A percentile compares a stretch with the other conserved stretches of the same genome.
phyloP scores from a whole-genome alignment of 1,140 invertebrate species.

The Pogonomyrmex barbatus region DNA sequence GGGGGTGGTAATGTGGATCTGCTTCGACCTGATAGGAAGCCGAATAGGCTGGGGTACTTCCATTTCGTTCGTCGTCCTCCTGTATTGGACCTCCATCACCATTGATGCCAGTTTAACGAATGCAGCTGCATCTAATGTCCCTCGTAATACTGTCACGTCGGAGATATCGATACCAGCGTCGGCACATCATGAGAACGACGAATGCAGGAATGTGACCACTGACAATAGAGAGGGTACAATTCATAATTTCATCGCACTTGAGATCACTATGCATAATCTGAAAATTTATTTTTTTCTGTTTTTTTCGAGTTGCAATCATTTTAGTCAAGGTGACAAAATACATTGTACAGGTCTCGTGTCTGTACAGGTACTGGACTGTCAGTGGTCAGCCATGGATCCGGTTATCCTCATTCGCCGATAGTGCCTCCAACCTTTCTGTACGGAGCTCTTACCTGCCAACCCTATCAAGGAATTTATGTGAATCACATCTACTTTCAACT shows the following conservation, averaged over 20 bases:
- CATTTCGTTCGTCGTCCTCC: slow-evolving; percentile 79
- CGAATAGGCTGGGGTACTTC: slow-evolving; percentile 82
- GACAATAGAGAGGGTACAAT: slow-evolving; percentile 75
- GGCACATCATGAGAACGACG: slow-evolving; percentile 74
- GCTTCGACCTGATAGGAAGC: slow-evolving; percentile 82
- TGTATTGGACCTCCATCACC: slow-evolving; percentile 78
- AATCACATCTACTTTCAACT: slow-evolving; percentile 94
- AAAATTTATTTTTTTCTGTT: background rate
- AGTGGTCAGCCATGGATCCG: slow-evolving; percentile 79
- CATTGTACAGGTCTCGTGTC: slow-evolving; percentile 19
- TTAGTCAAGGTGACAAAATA: background rate
- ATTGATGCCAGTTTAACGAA: slow-evolving; percentile 78
- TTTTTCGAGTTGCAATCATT: background rate
- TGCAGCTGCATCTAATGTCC: slow-evolving; percentile 77
- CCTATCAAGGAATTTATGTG: slow-evolving; percentile 85
- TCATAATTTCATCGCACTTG: background rate
- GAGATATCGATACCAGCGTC: slow-evolving; percentile 80
- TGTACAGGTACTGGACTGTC: slow-evolving; percentile 80
- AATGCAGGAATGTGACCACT: slow-evolving; percentile 83
- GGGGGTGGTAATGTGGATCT: slow-evolving; percentile 86
- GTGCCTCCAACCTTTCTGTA: slow-evolving; percentile 84
- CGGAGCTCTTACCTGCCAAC: slow-evolving; percentile 84
- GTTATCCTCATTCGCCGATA: slow-evolving; percentile 83
- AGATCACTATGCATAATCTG: background rate
- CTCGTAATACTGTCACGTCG: slow-evolving; percentile 76